Evolutionary conservation across 2,113 vertebrate genomes (phyloP).

Genomic region (Sylvia atricapilla): DNA sequence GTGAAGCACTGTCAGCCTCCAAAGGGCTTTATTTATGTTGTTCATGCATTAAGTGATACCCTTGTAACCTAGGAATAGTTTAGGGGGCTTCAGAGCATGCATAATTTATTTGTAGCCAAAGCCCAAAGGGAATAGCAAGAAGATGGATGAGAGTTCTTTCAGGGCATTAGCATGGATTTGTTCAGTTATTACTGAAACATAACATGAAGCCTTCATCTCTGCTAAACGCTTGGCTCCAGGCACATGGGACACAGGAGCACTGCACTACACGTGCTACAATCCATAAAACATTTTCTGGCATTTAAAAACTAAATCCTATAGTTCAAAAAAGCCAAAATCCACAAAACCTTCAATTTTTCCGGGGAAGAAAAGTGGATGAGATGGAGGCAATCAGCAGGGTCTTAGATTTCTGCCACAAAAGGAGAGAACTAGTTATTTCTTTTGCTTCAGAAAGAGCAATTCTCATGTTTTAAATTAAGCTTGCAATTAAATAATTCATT

Average conservation of each 20-base stretch:
- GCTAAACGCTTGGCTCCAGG: neutral
- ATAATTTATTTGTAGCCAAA: neutral
- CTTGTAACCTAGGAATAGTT: neutral
- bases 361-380: neutral
- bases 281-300: neutral
- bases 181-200: neutral
- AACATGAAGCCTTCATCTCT: neutral
- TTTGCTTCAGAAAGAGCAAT: neutral
- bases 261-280: neutral
- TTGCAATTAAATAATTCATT: neutral
- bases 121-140: neutral
- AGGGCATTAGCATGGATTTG: slow-evolving; percentile 23
- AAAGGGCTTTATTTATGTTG: neutral
- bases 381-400: neutral
- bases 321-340: slow-evolving; percentile 20
- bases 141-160: neutral
- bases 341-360: neutral
- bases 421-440: neutral
- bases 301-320: slow-evolving; percentile 7
- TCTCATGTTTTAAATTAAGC: neutral
- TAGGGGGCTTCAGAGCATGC: neutral
- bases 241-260: neutral
- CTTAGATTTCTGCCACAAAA: neutral
- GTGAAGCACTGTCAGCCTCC: neutral
- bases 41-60: neutral